Evolutionary conservation across 2,113 vertebrate species (phyloP), one percentile per base, ranked within the genome.

Genomic region (Theristicus caerulescens): DNA sequence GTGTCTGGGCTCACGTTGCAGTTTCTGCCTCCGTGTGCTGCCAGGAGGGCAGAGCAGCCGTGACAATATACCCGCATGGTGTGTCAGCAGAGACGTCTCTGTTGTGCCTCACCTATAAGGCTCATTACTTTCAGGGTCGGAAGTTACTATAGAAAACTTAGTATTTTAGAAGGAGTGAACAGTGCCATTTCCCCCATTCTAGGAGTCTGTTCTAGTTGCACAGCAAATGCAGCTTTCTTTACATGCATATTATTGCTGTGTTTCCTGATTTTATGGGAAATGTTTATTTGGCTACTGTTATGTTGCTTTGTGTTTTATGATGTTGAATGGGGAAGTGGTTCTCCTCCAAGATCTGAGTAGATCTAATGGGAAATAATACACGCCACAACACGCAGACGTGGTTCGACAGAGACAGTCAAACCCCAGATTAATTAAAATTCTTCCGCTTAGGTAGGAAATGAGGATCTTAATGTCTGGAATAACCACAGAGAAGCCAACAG

Each of bases 301-400:
- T 1, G 7, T 44, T 90, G 32, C n/a, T 65, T 79, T 89, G n/a
- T 85, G n/a, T 61, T 95, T 96, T 83, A 29, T 55, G 54, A 93
- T 70, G 76, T 69, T 72, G 67, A 96, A 46, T 72, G 52, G 32
- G 59, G 72, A 96, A 95, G 67, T 54, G 29, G 62, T 58, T 85
- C n/a, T 91, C 44, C 55, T 93, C 46, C 73, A 46, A 80, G 46
- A 58, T 47, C 64, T 93, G 70, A 92, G 55, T 72, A 80, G 59
- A 82, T 61, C 52, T 95, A 82, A 86, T 47, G 76, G 73, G 78
- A 97, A 96, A 80, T 86, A 96, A 88, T 71, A 52, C 62, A 83
- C 0, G 0, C 19, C 87, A 54, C 74, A 97, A 96, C 40, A 71
- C 21, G 11, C 26, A 89, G 65, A 44, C 3, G 4, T 74, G 36